Percentiles rank a stretch among this genome's conserved stretches.
Evolutionary conservation across 2,113 vertebrate species (phyloP).

Genomic region (Otolemur garnettii): DNA sequence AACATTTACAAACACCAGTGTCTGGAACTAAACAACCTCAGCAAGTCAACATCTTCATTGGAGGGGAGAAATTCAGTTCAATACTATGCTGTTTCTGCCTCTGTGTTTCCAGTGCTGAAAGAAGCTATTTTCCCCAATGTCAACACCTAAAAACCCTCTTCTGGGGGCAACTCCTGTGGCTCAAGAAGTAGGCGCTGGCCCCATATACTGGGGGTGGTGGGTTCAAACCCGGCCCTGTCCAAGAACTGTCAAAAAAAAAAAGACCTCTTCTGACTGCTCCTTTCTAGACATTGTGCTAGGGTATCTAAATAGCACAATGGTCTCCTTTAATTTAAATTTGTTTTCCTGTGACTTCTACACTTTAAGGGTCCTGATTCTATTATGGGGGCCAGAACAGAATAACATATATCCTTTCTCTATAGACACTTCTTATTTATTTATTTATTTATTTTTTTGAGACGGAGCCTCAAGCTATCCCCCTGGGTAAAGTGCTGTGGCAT

Average conservation of each 20-base stretch:
- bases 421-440: neutral
- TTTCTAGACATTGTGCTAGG: neutral
- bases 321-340: neutral
- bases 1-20: neutral
- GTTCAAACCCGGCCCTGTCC: too few relatives aligned
- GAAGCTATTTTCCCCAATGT: neutral
- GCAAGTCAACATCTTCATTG: neutral
- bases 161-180: too few relatives aligned
- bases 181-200: too few relatives aligned
- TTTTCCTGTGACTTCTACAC: neutral
- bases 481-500: too few relatives aligned
- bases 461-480: too few relatives aligned
- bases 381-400: neutral
- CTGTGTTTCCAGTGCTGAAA: neutral
- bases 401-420: neutral
- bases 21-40: neutral
- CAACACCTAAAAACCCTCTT: too few relatives aligned
- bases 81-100: neutral
- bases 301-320: neutral
- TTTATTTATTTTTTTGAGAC: too few relatives aligned
- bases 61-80: fast-evolving
- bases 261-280: too few relatives aligned
- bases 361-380: neutral
- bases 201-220: too few relatives aligned
- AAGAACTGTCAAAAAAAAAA: too few relatives aligned